Conservation (phyloP, 2,888 invertebrate genomes). For the Pteria penguin region DNA sequence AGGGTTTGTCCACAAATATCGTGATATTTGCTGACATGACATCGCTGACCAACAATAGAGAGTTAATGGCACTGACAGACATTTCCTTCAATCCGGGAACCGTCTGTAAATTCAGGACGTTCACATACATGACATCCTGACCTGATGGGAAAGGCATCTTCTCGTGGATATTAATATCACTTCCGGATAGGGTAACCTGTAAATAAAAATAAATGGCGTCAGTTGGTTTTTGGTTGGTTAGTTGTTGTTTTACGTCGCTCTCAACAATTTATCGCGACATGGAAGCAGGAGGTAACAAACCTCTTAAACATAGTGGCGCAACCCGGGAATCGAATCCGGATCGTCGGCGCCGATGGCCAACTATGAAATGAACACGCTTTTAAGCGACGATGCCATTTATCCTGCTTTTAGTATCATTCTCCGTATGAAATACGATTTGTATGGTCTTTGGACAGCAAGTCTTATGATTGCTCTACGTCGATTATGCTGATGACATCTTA, state of each 20-base stretch:
- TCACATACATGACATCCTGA: conserved; percentile 18
- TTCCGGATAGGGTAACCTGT: conserved; percentile 17
- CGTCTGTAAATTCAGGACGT: neutral
- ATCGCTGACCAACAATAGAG: conserved; percentile 6
- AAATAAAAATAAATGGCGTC: neutral
- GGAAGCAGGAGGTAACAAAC: no score
- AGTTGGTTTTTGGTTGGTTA: neutral
- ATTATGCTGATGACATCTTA: no score
- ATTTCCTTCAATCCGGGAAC: conserved; percentile 5
- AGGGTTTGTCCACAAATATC: conserved; percentile 9
- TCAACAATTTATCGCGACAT: neutral
- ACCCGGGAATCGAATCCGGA: no score
- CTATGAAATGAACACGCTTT: no score
- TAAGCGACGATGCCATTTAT: no score
- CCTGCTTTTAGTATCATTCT: no score
- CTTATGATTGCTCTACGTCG: no score
- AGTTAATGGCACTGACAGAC: conserved; percentile 9
- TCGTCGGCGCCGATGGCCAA: no score
- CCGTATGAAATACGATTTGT: no score
- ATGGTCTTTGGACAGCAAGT: no score
- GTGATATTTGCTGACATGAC: conserved; percentile 11
- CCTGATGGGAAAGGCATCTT: conserved; percentile 4
- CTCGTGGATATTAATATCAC: neutral
- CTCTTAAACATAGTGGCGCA: no score
- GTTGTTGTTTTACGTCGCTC: neutral